Evolutionary conservation across 2,888 invertebrate species (phyloP).

Genomic region (Liopterus haemorrhoidalis): DNA sequence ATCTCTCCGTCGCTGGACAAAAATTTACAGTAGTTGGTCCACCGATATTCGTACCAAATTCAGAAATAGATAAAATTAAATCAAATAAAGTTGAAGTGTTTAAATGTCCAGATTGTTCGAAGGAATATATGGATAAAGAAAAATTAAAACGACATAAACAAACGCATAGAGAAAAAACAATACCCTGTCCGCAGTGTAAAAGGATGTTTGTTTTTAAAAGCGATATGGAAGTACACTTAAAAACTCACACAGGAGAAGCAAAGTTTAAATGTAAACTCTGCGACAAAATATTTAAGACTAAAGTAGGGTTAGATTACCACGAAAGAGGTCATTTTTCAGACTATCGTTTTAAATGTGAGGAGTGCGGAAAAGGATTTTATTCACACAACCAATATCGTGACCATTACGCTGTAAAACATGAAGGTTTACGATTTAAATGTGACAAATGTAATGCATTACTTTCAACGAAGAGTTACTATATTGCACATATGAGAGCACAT

Average conservation of each 20-base stretch:
- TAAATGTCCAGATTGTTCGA: no score
- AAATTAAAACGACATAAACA: no score
- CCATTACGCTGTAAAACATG: constrained; percentile 9
- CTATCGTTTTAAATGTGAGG: not conserved
- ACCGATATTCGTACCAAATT: no score
- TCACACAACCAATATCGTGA: constrained; percentile 6
- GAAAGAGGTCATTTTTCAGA: not conserved
- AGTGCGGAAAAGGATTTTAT: constrained; percentile 2
- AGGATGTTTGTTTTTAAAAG: constrained; percentile 3
- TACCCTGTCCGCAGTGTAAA: constrained; percentile 5
- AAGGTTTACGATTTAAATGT: no score
- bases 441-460: constrained; percentile 31
- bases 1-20: no score
- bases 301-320: not conserved
- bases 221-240: constrained; percentile 16
- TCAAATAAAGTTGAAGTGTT: no score
- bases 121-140: no score
- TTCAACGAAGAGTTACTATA: no score
- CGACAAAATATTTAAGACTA: constrained; percentile 46
- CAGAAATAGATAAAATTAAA: no score
- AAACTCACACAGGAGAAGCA: constrained; percentile 34
- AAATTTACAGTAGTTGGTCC: no score
- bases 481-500: no score
- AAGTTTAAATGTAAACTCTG: constrained; percentile 48
- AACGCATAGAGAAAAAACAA: constrained; percentile 8